phyloP scores from a whole-genome alignment of 2,113 vertebrate species.

The Barbus barbus region DNA sequence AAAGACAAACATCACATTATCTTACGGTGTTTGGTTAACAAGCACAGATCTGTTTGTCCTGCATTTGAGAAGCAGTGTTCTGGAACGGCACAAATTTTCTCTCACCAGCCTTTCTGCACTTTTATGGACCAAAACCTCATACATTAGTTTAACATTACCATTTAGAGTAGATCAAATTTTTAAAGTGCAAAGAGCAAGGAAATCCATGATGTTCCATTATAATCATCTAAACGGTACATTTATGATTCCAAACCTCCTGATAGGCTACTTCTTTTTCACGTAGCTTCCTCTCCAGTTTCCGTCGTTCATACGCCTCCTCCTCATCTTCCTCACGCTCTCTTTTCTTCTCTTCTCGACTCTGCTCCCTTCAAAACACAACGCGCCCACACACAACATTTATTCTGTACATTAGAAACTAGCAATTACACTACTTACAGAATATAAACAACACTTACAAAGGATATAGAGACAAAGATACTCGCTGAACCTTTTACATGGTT shows the following conservation, averaged over 20 bases:
- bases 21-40: neutral
- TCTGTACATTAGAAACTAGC: constrained; percentile 22
- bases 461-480: neutral
- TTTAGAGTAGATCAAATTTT: neutral
- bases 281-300: constrained; percentile 93
- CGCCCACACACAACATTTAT: neutral
- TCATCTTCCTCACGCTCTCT: constrained; percentile 93
- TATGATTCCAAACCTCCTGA: constrained; percentile 83
- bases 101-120: neutral
- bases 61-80: neutral
- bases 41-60: constrained; percentile 34
- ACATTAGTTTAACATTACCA: neutral
- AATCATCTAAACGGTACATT: neutral
- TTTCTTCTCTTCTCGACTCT: constrained; percentile 92
- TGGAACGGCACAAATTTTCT: neutral
- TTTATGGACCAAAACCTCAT: neutral
- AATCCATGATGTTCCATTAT: neutral
- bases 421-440: constrained; percentile 3
- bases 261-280: constrained; percentile 97
- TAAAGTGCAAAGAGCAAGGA: neutral
- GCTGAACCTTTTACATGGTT: neutral
- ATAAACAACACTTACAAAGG: constrained; percentile 21
- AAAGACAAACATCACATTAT: constrained; percentile 17
- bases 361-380: constrained; percentile 73
- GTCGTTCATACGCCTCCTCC: constrained; percentile 92